Percentiles rank a stretch among this genome's conserved stretches.
Conservation (phyloP, 2,113 vertebrate genomes). For the Bos indicus region DNA sequence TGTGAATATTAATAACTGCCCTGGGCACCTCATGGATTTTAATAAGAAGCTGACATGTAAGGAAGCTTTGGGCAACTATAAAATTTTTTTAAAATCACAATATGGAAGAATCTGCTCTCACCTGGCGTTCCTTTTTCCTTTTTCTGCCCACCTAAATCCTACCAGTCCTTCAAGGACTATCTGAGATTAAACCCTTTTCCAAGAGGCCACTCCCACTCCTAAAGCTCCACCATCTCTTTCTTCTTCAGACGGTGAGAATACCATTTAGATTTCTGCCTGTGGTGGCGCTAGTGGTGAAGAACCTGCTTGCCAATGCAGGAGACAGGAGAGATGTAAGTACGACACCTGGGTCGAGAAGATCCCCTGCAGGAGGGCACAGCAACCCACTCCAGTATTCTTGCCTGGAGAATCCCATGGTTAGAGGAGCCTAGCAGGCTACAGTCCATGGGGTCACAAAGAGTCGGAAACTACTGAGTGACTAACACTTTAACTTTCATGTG, state of each 20-base stretch:
- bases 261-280: background rate
- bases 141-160: background rate
- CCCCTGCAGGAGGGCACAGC: background rate
- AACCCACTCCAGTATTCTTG: background rate
- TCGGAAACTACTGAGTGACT: background rate
- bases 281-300: background rate
- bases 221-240: background rate
- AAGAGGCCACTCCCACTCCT: background rate
- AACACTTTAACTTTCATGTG: background rate
- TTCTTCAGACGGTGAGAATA: background rate
- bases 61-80: background rate
- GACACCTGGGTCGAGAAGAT: background rate
- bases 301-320: background rate
- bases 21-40: background rate
- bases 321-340: background rate
- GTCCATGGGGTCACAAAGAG: background rate
- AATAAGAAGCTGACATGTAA: accelerated
- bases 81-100: background rate
- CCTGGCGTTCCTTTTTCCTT: background rate
- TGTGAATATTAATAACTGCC: background rate
- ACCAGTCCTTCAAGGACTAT: background rate
- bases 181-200: background rate
- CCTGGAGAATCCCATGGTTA: background rate
- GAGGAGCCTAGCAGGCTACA: background rate
- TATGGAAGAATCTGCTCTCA: background rate